Percentiles rank a stretch among this genome's conserved stretches.
Evolutionary conservation across 1,140 invertebrate genomes (phyloP).

Genomic region (Babylonia areolata): DNA sequence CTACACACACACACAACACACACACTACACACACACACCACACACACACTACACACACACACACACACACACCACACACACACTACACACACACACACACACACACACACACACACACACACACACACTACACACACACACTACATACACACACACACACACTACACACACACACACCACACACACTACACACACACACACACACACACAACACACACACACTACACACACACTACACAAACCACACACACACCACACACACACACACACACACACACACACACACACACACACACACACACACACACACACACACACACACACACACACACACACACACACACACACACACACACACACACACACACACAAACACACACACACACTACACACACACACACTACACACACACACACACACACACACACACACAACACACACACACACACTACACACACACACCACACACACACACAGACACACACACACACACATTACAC

Average conservation of each 20-base stretch:
- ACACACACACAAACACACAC: not conserved
- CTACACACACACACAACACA: too few species aligned
- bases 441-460: not conserved
- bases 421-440: too few species aligned
- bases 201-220: not conserved
- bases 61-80: not conserved
- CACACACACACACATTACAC: not conserved
- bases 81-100: not conserved
- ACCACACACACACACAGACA: not conserved
- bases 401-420: not conserved
- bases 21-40: too few species aligned
- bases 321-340: not conserved
- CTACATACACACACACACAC: not conserved
- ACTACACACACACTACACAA: not conserved
- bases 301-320: not conserved
- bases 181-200: not conserved
- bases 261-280: too few species aligned
- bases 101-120: too few species aligned
- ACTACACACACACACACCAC: not conserved
- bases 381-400: not conserved
- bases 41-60: not conserved
- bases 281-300: too few species aligned
- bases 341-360: not conserved
- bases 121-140: not conserved
- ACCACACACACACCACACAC: not conserved